Percentiles rank a stretch among this genome's conserved stretches.
These are phyloP conservation scores for Drosophila kambysellisi DNA, from an alignment of 2,888 invertebrate species.

Conservation along the genomic window DNA sequence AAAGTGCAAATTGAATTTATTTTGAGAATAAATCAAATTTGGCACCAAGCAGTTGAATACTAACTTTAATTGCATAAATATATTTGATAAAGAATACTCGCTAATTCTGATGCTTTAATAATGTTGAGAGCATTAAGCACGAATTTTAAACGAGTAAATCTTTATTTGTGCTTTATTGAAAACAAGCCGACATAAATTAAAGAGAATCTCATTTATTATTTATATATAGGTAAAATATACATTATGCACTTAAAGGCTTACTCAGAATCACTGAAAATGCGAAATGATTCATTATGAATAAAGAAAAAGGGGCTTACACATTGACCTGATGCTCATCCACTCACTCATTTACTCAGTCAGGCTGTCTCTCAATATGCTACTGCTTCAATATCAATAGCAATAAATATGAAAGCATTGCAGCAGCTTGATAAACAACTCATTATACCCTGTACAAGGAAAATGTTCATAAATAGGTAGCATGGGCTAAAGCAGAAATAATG, in stretches of 20 bases:
- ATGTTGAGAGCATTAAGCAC: background rate
- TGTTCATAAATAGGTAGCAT: background rate
- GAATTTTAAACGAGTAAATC: background rate
- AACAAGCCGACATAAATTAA: conserved; percentile 3
- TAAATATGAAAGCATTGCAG: conserved; percentile 51
- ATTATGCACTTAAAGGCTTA: conserved; percentile 39
- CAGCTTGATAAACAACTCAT: conserved; percentile 71
- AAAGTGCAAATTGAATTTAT: background rate
- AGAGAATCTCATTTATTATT: conserved; percentile 11
- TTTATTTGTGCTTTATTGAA: background rate
- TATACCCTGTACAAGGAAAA: conserved; percentile 15
- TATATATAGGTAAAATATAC: conserved; percentile 12
- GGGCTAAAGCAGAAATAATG: rapidly evolving
- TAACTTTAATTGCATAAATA: background rate
- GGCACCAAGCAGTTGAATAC: background rate
- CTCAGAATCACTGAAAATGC: conserved; percentile 9
- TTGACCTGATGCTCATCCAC: conserved; percentile 25
- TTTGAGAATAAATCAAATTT: background rate
- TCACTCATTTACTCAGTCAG: conserved; percentile 1
- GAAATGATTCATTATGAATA: conserved; percentile 30
- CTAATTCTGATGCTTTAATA: background rate
- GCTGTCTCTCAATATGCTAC: conserved; percentile 21
- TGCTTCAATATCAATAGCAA: conserved; percentile 40
- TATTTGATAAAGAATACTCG: background rate
- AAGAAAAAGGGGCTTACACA: conserved; percentile 22